Evolutionary conservation across 2,888 invertebrate genomes (phyloP).

Genomic region (Mythimna pallens): DNA sequence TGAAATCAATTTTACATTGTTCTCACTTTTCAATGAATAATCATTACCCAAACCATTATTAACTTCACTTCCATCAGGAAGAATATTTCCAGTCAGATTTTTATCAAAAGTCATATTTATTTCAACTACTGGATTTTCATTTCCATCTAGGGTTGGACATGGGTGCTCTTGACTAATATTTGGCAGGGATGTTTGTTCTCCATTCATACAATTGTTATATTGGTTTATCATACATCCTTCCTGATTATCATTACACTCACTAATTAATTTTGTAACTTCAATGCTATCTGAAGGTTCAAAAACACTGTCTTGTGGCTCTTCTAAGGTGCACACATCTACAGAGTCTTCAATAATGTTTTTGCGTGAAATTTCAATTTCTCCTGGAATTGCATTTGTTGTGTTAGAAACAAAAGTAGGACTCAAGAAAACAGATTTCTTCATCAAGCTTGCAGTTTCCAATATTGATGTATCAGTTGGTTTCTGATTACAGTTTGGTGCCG

Average conservation of each 20-base stretch:
- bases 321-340: conserved; percentile 2
- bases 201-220: conserved; percentile 22
- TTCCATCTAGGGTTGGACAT: conserved; percentile 20
- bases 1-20: conserved; percentile 30
- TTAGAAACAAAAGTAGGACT: conserved; percentile 82
- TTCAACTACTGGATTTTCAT: conserved; percentile 16
- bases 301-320: conserved; percentile 9
- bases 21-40: conserved; percentile 51
- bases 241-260: conserved; percentile 8
- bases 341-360: conserved; percentile 29
- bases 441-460: conserved; percentile 83
- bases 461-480: conserved; percentile 74
- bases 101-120: conserved; percentile 16
- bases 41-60: conserved; percentile 48
- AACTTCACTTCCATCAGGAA: conserved; percentile 1
- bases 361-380: conserved; percentile 70
- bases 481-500: conserved; percentile 5
- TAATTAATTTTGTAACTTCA: conserved; percentile 6
- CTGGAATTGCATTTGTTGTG: conserved; percentile 65
- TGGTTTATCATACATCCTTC: conserved; percentile 15
- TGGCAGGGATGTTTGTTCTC: neutral
- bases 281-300: conserved; percentile 14
- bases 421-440: conserved; percentile 84
- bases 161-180: conserved; percentile 14
- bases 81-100: conserved; percentile 5